Evolutionary conservation across 2,888 invertebrate genomes (phyloP).

Genomic region (Platerodrilus igneus): DNA sequence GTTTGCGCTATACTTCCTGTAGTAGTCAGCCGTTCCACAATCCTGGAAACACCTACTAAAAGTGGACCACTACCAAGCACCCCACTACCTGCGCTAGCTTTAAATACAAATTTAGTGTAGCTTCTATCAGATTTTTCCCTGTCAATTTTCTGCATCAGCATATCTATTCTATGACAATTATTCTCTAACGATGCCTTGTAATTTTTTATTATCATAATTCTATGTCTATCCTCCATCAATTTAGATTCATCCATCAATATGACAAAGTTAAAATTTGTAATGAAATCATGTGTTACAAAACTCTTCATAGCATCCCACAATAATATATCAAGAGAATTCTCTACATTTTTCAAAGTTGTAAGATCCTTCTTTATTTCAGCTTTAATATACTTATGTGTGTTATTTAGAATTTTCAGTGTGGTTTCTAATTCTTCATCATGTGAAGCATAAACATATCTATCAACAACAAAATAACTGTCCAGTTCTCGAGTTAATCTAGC

Average conservation of each 20-base stretch:
- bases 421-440: conserved; percentile 5
- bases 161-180: not conserved
- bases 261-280: conserved; percentile 6
- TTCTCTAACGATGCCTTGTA: conserved; percentile 1
- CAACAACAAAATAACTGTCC: conserved; percentile 7
- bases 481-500: not conserved
- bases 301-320: too few relatives aligned
- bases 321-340: conserved; percentile 2
- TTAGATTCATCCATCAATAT: conserved; percentile 4
- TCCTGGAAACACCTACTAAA: not conserved
- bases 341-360: not conserved
- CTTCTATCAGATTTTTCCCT: not conserved
- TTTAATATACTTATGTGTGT: not conserved
- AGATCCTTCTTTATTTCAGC: not conserved
- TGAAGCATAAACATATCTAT: conserved; percentile 13
- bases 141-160: not conserved
- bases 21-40: not conserved
- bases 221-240: conserved; percentile 4
- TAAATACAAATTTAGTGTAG: not conserved
- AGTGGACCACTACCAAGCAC: conserved; percentile 1
- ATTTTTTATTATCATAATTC: conserved; percentile 5
- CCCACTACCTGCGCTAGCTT: not conserved
- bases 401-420: not conserved
- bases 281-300: not conserved
- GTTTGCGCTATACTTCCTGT: not conserved